Base-by-base conservation (phyloP, 2,797 vertebrate genomes). In the Labeo calbasu region DNA sequence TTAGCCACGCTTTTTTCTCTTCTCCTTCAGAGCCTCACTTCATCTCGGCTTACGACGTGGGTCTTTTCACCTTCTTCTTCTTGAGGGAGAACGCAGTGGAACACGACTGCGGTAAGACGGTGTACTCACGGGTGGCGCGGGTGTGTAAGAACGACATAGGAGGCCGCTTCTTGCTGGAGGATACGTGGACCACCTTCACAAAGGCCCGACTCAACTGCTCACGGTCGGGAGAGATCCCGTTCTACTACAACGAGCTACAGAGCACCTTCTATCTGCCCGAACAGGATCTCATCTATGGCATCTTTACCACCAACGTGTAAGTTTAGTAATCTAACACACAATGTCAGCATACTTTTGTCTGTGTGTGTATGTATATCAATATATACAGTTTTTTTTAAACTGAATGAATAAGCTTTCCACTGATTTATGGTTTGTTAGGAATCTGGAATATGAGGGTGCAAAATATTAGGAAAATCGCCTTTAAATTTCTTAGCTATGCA, bases 291-390 rank as follows among this genome's bases (percentile, higher is more conserved):
- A 97, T 99, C 94, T 99, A 99, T 0, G 98, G 96, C 66, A 97
- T 99, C 91, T 99, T 99, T 94, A 99, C 98, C 25, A 99, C 98
- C 88, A 99, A 99, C 0, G 96, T 99, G 98, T 99, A 93, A 98
- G 98, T 97, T 59, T 25, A 25, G 12, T 61, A n/a, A 15, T 10
- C 12, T 4, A 15, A 23, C 46, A 50, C 25, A 50, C 17, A 69
- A 43, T 9, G 5, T 9, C 43, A 4, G 25, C 25, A 65, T 46
- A 46, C 1, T 11, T 46, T 10, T 46, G 9, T 36, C 32, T 36
- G 32, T 4, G 32, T 36, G 32, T 36, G 32, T 36, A 5, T 32
- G 3, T 36, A 36, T 36, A 36, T 36, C 32, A 36, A 36, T 36
- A 36, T 36, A 36, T 36, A 36, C 32, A 36, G 32, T 36, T 5